Base-by-base conservation (phyloP, 2,888 invertebrate species). In the Linyphia triangularis region DNA sequence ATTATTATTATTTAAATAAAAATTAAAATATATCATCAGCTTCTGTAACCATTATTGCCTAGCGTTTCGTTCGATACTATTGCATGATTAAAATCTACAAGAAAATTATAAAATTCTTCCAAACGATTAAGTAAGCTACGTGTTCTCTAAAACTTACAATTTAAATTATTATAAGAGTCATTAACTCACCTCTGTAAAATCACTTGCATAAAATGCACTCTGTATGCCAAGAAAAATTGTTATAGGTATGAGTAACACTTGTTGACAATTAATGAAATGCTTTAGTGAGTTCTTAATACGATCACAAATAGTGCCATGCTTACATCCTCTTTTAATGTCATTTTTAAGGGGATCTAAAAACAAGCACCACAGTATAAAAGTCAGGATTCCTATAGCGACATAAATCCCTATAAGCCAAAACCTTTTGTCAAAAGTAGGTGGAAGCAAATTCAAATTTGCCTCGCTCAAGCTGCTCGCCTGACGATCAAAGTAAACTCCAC, bases 161-260 rank as follows among this genome's bases (percentile, higher is more conserved):
- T n/a, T 51, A 16, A 51, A 51, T 51, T 19, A 0, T n/a, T 51
- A n/a, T 10, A 0, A n/a, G 10, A 24, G 28, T 51, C 9, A 6
- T 19, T 37, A 63, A n/a, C 79, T 86, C 90, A 94, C 94, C 91
- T 93, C 93, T 0, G 94, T 94, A 90, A 92, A 94, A 65, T 94
- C 93, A 2, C 98, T 98, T 19, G 97, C 96, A 91, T 98, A 97
- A 93, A 98, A 98, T 0, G 98, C 98, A 92, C 99, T 99, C 92
- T 99, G 98, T 95, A 99, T 96, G 85, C 99, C 99, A 91, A 98
- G 98, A 96, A 97, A 99, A 75, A 99, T 94, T 0, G 99, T 99
- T 90, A 99, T 96, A 0, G 98, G 98, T 90, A 99, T 97, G 57
- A 99, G 95, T 4, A 99, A 94, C 91, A 98, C 96, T 92, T 98